Percentiles rank a stretch among this genome's conserved stretches.
Evolutionary conservation across 2,113 vertebrate species (phyloP).

Genomic region (Polypterus bichir): DNA sequence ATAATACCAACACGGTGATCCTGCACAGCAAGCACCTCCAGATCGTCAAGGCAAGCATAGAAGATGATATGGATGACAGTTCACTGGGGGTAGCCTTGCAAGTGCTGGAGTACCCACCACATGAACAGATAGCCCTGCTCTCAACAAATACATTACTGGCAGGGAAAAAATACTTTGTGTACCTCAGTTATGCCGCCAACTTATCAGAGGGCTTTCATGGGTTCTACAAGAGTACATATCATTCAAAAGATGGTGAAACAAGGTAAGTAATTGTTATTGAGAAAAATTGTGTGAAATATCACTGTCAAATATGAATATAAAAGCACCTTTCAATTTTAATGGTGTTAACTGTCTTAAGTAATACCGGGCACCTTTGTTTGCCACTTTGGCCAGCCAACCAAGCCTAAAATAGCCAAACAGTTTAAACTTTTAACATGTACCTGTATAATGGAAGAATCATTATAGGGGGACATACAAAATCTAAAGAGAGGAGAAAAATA

Average conservation of each 20-base stretch:
- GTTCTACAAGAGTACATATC: conserved; percentile 55
- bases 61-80: conserved; percentile 33
- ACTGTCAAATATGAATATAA: too few relatives aligned
- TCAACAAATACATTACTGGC: conserved; percentile 46
- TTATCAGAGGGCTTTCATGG: conserved; percentile 49
- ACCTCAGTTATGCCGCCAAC: conserved; percentile 46
- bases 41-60: conserved; percentile 43
- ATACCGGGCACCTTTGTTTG: too few relatives aligned
- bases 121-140: conserved; percentile 55
- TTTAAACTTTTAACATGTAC: too few relatives aligned
- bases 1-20: conserved; percentile 56
- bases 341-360: too few relatives aligned
- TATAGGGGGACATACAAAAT: too few relatives aligned
- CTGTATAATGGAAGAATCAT: too few relatives aligned
- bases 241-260: conserved; percentile 38
- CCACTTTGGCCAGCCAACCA: too few relatives aligned
- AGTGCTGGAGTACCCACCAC: conserved; percentile 49
- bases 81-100: conserved; percentile 43
- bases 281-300: too few relatives aligned
- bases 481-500: too few relatives aligned
- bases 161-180: conserved; percentile 50
- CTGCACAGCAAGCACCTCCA: conserved; percentile 54
- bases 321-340: too few relatives aligned
- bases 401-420: too few relatives aligned
- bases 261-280: conserved; percentile 27